Percentiles rank a stretch among this genome's conserved stretches.
These are phyloP conservation scores for Syngnathus scovelli DNA, from an alignment of 2,113 vertebrate species.

Conservation along the genomic window DNA sequence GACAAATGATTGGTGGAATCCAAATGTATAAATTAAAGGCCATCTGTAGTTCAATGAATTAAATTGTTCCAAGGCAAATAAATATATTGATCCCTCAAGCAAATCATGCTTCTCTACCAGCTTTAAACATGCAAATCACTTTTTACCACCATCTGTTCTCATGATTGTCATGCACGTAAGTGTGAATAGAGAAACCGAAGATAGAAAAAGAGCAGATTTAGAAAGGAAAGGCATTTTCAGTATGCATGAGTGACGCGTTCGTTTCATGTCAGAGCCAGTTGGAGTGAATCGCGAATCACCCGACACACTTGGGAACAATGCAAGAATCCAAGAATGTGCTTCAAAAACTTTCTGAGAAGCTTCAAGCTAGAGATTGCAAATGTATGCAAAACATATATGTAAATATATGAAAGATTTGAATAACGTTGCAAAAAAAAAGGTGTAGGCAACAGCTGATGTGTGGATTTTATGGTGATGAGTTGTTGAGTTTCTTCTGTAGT, in stretches of 20 bases:
- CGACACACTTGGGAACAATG: constrained; percentile 25
- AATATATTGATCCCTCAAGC: constrained; percentile 8
- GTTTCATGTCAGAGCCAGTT: constrained; percentile 22
- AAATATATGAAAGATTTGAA: constrained; percentile 4
- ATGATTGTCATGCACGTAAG: constrained; percentile 1
- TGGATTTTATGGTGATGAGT: constrained; percentile 51
- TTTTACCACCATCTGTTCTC: constrained; percentile 41
- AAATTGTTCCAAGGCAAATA: background rate
- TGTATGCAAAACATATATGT: background rate
- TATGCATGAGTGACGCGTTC: constrained; percentile 20
- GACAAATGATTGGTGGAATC: background rate
- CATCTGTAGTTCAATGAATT: background rate
- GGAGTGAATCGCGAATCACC: constrained; percentile 17
- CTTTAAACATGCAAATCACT: constrained; percentile 18
- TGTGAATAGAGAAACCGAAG: constrained; percentile 9
- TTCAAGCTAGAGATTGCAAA: constrained; percentile 14
- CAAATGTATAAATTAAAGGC: background rate
- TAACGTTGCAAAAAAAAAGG: constrained; percentile 7
- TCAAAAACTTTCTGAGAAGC: background rate
- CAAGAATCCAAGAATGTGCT: constrained; percentile 16
- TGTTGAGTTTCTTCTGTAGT: constrained; percentile 35
- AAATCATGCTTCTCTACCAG: constrained; percentile 20
- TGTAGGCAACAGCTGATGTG: background rate
- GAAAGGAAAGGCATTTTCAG: constrained; percentile 11
- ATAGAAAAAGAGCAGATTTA: constrained; percentile 5